Evolutionary conservation across 2,113 vertebrate genomes (phyloP), one percentile per base, ranked within the genome.

Genomic region (Ptilorrhoa leucosticta): DNA sequence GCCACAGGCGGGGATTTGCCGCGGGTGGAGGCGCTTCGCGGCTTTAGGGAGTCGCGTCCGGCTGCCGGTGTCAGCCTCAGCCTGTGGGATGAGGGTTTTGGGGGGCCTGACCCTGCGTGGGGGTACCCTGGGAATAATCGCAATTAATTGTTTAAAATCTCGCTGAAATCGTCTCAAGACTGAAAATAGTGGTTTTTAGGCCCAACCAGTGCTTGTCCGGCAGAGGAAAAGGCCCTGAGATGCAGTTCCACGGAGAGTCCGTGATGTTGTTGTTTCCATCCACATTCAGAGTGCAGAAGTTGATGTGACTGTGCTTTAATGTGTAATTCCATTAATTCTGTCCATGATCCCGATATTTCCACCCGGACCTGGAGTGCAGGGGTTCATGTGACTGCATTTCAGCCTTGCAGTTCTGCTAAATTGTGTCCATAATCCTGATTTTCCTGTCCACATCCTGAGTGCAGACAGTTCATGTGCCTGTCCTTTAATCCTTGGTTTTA

Each of bases 401-500:
- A 64, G 2, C 33, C 22, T 2, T 3, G 31, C 11, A 15, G 1
- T 6, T 42, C 6, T 19, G 31, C 31, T 13, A 1, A 11, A 2
- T 4, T 10, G 24, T 14, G 5, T 4, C 22, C 3, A 1, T 23
- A 15, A 23, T 13, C 15, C 42, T 4, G 14, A 37, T 58, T 81
- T 65, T 81, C 44, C 71, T 50, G 6, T 28, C 35, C 35, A 0
- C 58, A 2, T 8, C 15, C 48, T 4, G 15, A 21, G 15, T 4
- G 15, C 42, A 9, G 21, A 0, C 28, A 3, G 22, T 2, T 37
- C 35, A 0, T 2, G 11, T 13, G 7, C n/a, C 42, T 12, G 37
- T 6, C 2, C 30, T 35, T 17, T 11, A 26, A 18, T 7, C 18
- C 33, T 33, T 11, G 33, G 0, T 1, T 57, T 78, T 8, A 20